Conservation (phyloP, 2,113 vertebrate genomes). For the Larimichthys crocea region DNA sequence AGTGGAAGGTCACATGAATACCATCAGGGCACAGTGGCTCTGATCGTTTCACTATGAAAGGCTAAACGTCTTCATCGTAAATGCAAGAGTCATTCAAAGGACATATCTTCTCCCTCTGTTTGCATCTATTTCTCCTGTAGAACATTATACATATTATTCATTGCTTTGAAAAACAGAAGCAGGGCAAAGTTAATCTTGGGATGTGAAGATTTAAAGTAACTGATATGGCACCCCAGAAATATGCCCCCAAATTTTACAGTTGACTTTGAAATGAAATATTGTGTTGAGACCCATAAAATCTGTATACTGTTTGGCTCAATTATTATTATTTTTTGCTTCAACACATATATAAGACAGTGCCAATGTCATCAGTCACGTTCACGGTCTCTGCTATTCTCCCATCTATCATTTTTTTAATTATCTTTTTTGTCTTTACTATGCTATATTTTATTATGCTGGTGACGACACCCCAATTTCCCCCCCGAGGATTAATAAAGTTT, state of each 20-base stretch:
- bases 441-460: conserved; percentile 77
- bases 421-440: conserved; percentile 74
- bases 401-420: conserved; percentile 81
- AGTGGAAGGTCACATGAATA: conserved; percentile 48
- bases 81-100: conserved; percentile 17
- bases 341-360: conserved; percentile 50
- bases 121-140: neutral
- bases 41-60: conserved; percentile 18
- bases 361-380: conserved; percentile 74
- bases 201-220: conserved; percentile 23
- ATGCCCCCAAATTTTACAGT: conserved; percentile 35
- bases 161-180: neutral
- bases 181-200: conserved; percentile 14
- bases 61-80: conserved; percentile 22
- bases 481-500: conserved; percentile 76
- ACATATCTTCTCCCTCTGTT: conserved; percentile 10
- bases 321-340: conserved; percentile 47
- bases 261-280: conserved; percentile 55
- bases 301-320: conserved; percentile 60
- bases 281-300: conserved; percentile 45
- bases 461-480: conserved; percentile 71
- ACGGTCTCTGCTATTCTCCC: conserved; percentile 54
- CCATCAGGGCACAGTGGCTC: conserved; percentile 24
- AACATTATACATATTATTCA: conserved; percentile 9
- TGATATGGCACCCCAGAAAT: conserved; percentile 43